Evolutionary conservation across 2,888 invertebrate genomes (phyloP), one percentile per base, ranked within the genome.

Genomic region (Macrosoma leucophasiata): DNA sequence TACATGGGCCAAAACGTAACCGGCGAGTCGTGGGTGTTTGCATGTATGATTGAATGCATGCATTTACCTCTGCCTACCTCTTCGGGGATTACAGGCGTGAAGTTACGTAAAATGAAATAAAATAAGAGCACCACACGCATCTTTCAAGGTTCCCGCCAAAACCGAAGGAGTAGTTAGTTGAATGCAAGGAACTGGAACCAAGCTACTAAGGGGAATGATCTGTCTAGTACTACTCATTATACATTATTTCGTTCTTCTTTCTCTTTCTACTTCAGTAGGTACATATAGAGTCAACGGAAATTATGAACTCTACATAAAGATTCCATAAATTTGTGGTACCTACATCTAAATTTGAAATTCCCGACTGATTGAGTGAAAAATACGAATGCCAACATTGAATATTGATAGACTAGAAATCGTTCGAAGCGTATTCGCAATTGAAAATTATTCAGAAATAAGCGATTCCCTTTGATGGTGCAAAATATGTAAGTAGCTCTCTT

Each of bases 331-430:
- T 17, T 5, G 7, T 17, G 45, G 17, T 50, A 65, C 55, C 58
- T 55, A 62, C 60, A 62, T 60, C 54, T 49, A 50, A 50, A 59
- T 65, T 72, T 69, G 58, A 64, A 71, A 71, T 73, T 69, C n/a
- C 61, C 46, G 52, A 74, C 63, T 64, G 63, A 68, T 73, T 64
- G 69, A 78, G 73, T 74, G 64, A 62, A 62, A 76, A 73, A 68
- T 73, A 52, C 62, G 55, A 62, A 57, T 65, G 71, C 66, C 76
- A 77, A 76, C 81, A 78, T 78, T 73, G 82, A 82, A 79, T 84
- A 84, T 84, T 84, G 85, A 85, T 85, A 84, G 84, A 68, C 78
- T 84, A 84, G 85, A 85, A 84, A 84, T 79, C 74, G 75, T 68
- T 73, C 62, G 72, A 73, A 84, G 84, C 85, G 84, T 85, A 85